Evolutionary conservation across 2,888 invertebrate species (phyloP), one percentile per base, ranked within the genome.

Genomic region (Monochamus alternatus): DNA sequence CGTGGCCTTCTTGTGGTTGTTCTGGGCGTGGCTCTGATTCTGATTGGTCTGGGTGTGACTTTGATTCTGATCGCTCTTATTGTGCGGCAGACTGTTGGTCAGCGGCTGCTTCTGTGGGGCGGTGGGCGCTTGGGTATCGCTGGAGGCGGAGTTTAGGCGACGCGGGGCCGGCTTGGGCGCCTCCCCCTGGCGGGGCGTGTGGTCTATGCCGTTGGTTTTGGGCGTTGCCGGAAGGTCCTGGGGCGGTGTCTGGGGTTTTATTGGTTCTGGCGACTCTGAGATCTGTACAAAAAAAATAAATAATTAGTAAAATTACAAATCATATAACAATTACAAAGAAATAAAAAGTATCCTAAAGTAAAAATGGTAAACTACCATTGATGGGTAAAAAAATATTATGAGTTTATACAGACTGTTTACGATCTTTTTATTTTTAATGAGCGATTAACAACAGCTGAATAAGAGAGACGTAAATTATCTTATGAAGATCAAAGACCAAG

Each of bases 1-100:
- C 83, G 90, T 90, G 75, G 89, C 87, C 89, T 89, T 84, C 85
- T 85, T 83, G 90, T 82, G 86, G 89, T 84, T 84, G 88, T 82
- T 77, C 85, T 87, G 70, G 86, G 84, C 73, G 83, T 78, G 58
- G 82, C 55, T 10, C 51, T 51, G 51, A n/a, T n/a, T 51, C 51
- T 51, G 63, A 32, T 14, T n/a, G 2, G 63, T 14, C 9, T 38
- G 63, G 43, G 63, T 38, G 30, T 32, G 64, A 14, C 55, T 14
- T 32, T 32, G 69, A 55, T 55, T 55, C 55, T 43, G 69, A 47
- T 9, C 12, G 47, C 10, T 55, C n/a, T 12, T 22, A n/a, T 74
- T 78, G 63, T 71, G 74, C 63, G 68, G 65, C 55, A 52, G 43
- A 55, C 47, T 75, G 44, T 75, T 79, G 12, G 69, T 67, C 66